Percentiles rank a stretch among this genome's conserved stretches.
Evolutionary conservation across 2,888 invertebrate species (phyloP).

Genomic region (Kuschelorhynchus macadamiae): DNA sequence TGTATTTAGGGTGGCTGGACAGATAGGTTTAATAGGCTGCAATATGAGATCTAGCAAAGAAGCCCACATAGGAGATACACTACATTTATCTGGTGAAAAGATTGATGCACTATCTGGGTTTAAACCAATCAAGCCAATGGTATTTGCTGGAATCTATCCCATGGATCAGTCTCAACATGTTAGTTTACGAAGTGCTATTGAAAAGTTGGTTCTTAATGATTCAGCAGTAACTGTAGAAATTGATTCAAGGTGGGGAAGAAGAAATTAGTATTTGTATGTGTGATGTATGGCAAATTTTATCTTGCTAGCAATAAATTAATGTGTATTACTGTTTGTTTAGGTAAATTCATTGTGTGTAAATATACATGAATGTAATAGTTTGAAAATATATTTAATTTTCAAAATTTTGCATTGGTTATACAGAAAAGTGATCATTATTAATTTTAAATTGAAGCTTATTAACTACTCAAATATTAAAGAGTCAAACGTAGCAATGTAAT

Average conservation of each 20-base stretch:
- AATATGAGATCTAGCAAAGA: constrained; percentile 84
- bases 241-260: constrained; percentile 88
- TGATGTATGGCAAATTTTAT: no score
- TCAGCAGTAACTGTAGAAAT: constrained; percentile 86
- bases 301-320: no score
- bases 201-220: constrained; percentile 94
- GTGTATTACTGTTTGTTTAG: no score
- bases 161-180: constrained; percentile 89
- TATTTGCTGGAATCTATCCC: constrained; percentile 92
- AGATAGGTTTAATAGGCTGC: constrained; percentile 91
- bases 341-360: no score
- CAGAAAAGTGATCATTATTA: no score
- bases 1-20: constrained; percentile 80
- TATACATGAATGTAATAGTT: no score
- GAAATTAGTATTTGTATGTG: no score
- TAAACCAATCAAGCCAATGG: constrained; percentile 81
- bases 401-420: no score
- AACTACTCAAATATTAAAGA: no score
- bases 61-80: constrained; percentile 84
- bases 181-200: constrained; percentile 84
- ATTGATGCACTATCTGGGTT: constrained; percentile 78
- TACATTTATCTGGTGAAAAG: constrained; percentile 71
- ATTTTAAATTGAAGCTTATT: no score
- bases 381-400: no score
- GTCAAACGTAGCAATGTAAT: no score